Conservation (phyloP, 2,113 vertebrate genomes). For the Siphamia tubifer region DNA sequence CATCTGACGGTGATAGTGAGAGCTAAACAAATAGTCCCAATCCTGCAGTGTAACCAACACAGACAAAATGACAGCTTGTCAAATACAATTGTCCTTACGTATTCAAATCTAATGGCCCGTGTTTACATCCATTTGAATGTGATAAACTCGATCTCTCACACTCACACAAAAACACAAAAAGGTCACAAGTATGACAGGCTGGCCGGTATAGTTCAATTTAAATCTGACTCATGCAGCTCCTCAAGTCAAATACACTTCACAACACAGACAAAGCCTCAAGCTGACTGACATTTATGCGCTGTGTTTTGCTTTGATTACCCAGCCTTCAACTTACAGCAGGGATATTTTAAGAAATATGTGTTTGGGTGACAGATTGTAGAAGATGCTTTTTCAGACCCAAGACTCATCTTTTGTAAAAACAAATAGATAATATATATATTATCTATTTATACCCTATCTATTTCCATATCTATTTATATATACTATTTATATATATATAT, state of each 20-base stretch:
- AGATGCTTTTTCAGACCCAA: no score
- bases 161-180: background rate
- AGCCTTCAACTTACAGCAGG: background rate
- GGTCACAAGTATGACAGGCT: background rate
- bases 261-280: slow-evolving; percentile 9
- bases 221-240: slow-evolving; percentile 15
- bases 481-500: no score
- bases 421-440: no score
- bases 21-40: slow-evolving; percentile 91
- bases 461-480: no score
- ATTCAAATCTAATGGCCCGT: no score
- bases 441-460: no score
- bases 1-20: slow-evolving; percentile 92
- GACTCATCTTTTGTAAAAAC: no score
- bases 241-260: background rate
- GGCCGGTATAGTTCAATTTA: background rate
- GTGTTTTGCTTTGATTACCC: slow-evolving; percentile 2
- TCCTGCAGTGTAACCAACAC: slow-evolving; percentile 77
- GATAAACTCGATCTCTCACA: no score
- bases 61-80: background rate
- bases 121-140: no score
- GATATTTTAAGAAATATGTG: background rate
- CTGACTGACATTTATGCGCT: slow-evolving; percentile 40
- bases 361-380: no score
- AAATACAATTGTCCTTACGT: background rate